Percentiles rank a stretch among this genome's conserved stretches.
Conservation (phyloP, 2,797 vertebrate species). For the Anguilla pacifica region DNA sequence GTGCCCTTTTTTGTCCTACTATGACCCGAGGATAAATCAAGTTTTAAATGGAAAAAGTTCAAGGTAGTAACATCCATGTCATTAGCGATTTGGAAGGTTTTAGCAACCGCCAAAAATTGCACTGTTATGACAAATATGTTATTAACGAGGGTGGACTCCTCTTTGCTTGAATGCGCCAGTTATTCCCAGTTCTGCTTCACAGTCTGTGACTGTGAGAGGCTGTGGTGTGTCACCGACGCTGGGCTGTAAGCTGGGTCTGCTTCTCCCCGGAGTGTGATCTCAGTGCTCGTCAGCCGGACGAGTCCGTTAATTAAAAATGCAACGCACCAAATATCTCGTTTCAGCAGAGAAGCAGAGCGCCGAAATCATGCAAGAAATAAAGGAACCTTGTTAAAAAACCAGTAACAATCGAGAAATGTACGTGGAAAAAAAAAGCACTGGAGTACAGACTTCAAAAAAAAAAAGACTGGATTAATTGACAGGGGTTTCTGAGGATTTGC, state of each 20-base stretch:
- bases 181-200: neutral
- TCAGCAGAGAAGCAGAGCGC: neutral
- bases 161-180: neutral
- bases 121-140: neutral
- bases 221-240: neutral
- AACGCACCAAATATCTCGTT: neutral
- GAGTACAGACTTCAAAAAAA: neutral
- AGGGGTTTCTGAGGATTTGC: conserved; percentile 28
- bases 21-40: neutral
- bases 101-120: too few relatives aligned
- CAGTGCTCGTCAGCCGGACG: neutral
- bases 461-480: neutral
- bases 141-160: neutral
- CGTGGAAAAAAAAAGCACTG: neutral
- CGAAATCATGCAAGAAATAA: neutral
- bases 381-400: neutral
- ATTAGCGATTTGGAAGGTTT: too few relatives aligned
- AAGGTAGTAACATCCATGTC: too few relatives aligned
- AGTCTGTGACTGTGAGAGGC: neutral
- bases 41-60: too few relatives aligned
- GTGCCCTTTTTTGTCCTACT: neutral
- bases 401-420: neutral
- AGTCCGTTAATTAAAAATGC: neutral
- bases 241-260: neutral
- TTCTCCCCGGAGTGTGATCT: neutral